Evolutionary conservation across 2,888 invertebrate species (phyloP).

Genomic region (Dryadula phaetusa): DNA sequence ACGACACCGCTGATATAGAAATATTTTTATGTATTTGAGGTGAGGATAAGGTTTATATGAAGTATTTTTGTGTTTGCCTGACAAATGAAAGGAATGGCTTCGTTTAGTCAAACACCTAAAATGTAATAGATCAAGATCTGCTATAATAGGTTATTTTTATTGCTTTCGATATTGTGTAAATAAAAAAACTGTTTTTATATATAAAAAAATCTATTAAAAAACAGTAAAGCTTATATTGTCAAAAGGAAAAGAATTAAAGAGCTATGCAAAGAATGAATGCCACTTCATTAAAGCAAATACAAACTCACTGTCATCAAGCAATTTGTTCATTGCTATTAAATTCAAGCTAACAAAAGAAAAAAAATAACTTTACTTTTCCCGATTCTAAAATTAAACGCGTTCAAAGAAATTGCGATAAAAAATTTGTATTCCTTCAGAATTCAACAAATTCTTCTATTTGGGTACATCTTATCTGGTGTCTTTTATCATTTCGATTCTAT

Average conservation of each 20-base stretch:
- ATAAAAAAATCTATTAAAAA: background rate
- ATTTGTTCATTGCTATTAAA: slow-evolving; percentile 58
- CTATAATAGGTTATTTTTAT: too few relatives aligned
- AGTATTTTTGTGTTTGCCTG: too few relatives aligned
- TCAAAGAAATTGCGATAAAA: slow-evolving; percentile 58
- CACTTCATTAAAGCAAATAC: slow-evolving; percentile 48
- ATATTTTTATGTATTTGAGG: too few relatives aligned
- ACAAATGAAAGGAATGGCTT: too few relatives aligned
- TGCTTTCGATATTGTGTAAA: too few relatives aligned
- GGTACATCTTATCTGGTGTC: slow-evolving; percentile 48
- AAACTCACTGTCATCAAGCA: slow-evolving; percentile 51
- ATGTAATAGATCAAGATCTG: too few relatives aligned
- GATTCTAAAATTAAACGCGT: slow-evolving; percentile 64
- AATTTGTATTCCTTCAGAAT: slow-evolving; percentile 61
- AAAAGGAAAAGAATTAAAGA: slow-evolving; percentile 19
- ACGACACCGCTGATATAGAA: too few relatives aligned
- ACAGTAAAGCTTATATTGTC: background rate
- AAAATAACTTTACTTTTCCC: slow-evolving; percentile 58
- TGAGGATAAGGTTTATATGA: too few relatives aligned
- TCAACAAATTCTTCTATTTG: slow-evolving; percentile 55
- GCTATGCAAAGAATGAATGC: slow-evolving; percentile 33
- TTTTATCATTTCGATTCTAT: slow-evolving; percentile 8
- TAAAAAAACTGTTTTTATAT: too few relatives aligned
- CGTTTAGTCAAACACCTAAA: too few relatives aligned
- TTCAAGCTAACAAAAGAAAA: slow-evolving; percentile 54